Conservation (phyloP, 2,888 invertebrate genomes). For the Vannuccia rotundouncinata region DNA sequence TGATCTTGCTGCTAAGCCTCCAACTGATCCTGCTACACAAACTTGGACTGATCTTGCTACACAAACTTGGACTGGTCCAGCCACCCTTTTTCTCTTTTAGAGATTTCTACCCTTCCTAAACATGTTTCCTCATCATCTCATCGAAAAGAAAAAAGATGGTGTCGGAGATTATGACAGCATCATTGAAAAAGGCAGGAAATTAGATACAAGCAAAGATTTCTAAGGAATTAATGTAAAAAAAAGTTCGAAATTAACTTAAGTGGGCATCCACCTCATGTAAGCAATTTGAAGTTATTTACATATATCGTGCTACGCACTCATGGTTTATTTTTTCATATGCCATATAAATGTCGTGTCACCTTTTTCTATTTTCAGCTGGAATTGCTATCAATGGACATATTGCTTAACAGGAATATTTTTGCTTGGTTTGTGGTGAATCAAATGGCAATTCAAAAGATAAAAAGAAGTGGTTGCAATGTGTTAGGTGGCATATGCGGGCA, state of each 20-base stretch:
- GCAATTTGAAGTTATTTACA: background rate
- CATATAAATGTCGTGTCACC: background rate
- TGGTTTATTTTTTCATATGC: background rate
- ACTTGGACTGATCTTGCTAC: background rate
- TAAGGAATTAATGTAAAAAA: conserved; percentile 1
- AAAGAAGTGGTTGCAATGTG: conserved; percentile 1
- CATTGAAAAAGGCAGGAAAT: background rate
- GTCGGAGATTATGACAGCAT: conserved; percentile 17
- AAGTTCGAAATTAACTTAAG: background rate
- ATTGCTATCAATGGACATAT: conserved; percentile 7
- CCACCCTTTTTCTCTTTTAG: conserved; percentile 17
- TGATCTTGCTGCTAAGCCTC: background rate
- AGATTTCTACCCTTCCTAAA: conserved; percentile 20
- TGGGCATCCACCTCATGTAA: conserved; percentile 16
- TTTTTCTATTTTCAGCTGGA: conserved; percentile 9
- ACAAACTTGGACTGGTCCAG: background rate
- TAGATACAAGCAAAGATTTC: background rate
- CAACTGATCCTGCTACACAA: background rate
- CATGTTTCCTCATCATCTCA: conserved; percentile 18
- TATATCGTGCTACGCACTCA: background rate
- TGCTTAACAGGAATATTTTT: background rate
- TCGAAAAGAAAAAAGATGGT: conserved; percentile 10
- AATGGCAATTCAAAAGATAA: conserved; percentile 1
- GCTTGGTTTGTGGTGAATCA: conserved; percentile 10
- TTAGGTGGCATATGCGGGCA: conserved; percentile 17